phyloP scores from a whole-genome alignment of 1,140 invertebrate species.

The Drosophila repleta region DNA sequence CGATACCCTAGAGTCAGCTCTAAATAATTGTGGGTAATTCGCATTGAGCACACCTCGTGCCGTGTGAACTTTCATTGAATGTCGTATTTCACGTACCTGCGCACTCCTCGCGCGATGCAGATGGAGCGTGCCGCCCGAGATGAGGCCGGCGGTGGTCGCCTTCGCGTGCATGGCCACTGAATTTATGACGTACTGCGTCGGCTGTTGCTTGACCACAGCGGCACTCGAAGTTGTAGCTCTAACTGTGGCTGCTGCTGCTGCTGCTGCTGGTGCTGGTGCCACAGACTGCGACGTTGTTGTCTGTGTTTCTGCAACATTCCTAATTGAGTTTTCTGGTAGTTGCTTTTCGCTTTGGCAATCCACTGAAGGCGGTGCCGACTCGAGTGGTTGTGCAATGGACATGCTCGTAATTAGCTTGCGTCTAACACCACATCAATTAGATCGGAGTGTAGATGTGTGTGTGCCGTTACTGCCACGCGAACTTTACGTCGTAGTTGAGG shows the following conservation, averaged over 20 bases:
- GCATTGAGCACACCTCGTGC: background rate
- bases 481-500: background rate
- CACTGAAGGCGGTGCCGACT: conserved; percentile 49
- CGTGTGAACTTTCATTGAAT: conserved; percentile 58
- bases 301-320: conserved; percentile 61
- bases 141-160: conserved; percentile 65
- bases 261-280: background rate
- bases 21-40: background rate
- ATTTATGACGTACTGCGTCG: conserved; percentile 78
- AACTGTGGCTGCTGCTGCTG: background rate
- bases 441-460: background rate
- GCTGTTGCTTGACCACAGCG: conserved; percentile 40
- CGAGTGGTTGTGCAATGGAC: conserved; percentile 52
- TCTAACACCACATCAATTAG: conserved; percentile 44
- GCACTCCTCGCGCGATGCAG: conserved; percentile 67
- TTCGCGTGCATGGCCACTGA: conserved; percentile 73
- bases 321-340: conserved; percentile 80
- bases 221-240: background rate
- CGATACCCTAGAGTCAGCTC: too few species aligned
- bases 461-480: background rate
- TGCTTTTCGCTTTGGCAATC: conserved; percentile 74
- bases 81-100: conserved; percentile 66
- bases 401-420: conserved; percentile 62
- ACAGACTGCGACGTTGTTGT: conserved; percentile 29
- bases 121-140: conserved; percentile 64